Evolutionary conservation across 1,140 invertebrate species (phyloP).

Genomic region (Lordiphosa collinella): DNA sequence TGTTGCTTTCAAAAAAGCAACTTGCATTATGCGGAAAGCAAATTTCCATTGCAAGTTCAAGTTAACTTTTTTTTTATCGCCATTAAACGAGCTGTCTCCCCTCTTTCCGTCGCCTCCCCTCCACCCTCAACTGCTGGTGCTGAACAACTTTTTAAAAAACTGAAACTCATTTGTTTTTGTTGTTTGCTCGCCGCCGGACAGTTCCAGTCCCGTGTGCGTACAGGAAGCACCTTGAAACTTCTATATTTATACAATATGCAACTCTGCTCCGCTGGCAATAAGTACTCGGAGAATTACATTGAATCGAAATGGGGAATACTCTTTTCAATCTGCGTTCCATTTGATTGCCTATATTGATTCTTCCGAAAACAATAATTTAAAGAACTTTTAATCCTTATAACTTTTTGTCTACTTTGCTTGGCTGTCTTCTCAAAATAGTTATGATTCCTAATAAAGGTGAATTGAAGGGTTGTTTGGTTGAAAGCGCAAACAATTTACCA

Average conservation of each 20-base stretch:
- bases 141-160: constrained; percentile 60
- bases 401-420: too few relatives aligned
- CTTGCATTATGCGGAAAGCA: constrained; percentile 58
- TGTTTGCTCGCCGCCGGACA: constrained; percentile 15
- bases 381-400: too few relatives aligned
- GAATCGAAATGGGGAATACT: constrained; percentile 1
- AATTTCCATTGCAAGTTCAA: constrained; percentile 67
- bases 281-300: constrained; percentile 1
- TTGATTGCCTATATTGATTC: too few relatives aligned
- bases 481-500: too few relatives aligned
- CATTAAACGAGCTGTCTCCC: constrained; percentile 57
- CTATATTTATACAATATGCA: constrained; percentile 63
- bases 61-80: constrained; percentile 57
- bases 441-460: too few relatives aligned
- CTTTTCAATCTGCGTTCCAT: neutral
- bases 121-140: constrained; percentile 16
- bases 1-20: constrained; percentile 30
- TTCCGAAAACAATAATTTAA: too few relatives aligned
- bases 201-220: constrained; percentile 15
- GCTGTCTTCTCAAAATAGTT: too few relatives aligned
- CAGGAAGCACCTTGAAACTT: constrained; percentile 78
- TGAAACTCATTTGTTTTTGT: constrained; percentile 24
- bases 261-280: constrained; percentile 27
- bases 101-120: neutral
- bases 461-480: too few relatives aligned